Evolutionary conservation across 2,888 invertebrate species (phyloP).

Genomic region (Hermaeophaga mercurialis): DNA sequence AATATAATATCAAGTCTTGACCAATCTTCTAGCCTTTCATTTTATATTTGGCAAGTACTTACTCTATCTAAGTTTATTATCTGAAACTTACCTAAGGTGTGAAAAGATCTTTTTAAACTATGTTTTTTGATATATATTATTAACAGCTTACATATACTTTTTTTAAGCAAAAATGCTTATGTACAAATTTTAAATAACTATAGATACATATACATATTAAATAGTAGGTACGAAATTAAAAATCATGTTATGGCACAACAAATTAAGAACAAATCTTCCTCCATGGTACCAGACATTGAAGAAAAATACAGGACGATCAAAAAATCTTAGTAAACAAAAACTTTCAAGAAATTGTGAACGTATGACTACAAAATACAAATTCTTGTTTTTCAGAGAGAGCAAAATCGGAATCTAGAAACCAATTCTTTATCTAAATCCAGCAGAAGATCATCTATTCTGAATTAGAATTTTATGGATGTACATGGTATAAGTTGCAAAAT

Average conservation of each 20-base stretch:
- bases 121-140: slow-evolving; percentile 22
- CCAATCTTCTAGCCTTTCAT: slow-evolving; percentile 7
- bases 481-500: too few species aligned
- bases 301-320: too few species aligned
- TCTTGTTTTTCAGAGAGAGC: too few species aligned
- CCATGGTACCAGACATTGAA: too few species aligned
- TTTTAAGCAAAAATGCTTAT: slow-evolving; percentile 21
- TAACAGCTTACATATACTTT: slow-evolving; percentile 22
- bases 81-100: slow-evolving; percentile 15
- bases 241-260: slow-evolving; percentile 22
- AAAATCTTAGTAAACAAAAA: too few species aligned
- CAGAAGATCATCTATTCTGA: too few species aligned
- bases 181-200: slow-evolving; percentile 20
- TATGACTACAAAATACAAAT: too few species aligned
- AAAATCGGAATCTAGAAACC: too few species aligned
- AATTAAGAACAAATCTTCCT: slow-evolving; percentile 11
- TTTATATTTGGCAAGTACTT: slow-evolving; percentile 21
- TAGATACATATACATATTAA: slow-evolving; percentile 16
- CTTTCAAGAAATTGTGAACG: too few species aligned
- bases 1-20: too few species aligned
- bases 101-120: slow-evolving; percentile 23
- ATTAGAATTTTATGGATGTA: too few species aligned
- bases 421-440: too few species aligned
- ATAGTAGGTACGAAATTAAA: slow-evolving; percentile 4
- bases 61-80: slow-evolving; percentile 18